Base-by-base conservation (phyloP, 2,888 invertebrate genomes). In the Aromia moschata region DNA sequence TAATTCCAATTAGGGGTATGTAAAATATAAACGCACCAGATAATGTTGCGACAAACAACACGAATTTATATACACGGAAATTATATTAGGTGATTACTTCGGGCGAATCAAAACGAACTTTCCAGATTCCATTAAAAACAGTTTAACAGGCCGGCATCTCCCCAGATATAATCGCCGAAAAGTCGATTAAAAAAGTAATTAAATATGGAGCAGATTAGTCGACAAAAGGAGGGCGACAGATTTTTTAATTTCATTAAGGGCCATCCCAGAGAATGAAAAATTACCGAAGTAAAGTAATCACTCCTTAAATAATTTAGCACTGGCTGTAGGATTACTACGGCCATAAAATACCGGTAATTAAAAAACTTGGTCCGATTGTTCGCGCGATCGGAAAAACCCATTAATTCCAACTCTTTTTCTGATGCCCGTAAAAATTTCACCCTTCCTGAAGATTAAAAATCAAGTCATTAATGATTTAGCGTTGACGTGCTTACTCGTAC, bases 261-360 rank as follows among this genome's bases (percentile, higher is more conserved):
- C 67, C 63, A 67, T 68, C 62, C 61, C 56, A 59, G 45, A 60
- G 73, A 73, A 74, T 75, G 70, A 75, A 75, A 76, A 75, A 73
- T 74, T 68, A 70, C 67, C 63, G 61, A 65, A 59, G 67, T 65
- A 67, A 72, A 68, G 74, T 72, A 71, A 76, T 75, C 74, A 71
- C 68, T 72, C 69, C 71, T 73, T 74, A 71, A 74, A 76, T 75
- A 76, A 74, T 76, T 76, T 69, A 70, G 65, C 56, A 45, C 66
- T 60, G 68, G 74, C 72, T 67, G 70, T 68, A 59, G 60, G 60
- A 69, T 62, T 60, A 60, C 60, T 65, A 62, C 64, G 59, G 69
- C 65, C 62, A 69, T 70, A 70, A 72, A 74, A 65, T 70, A 74
- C 74, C 76, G 75, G 75, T 77, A 77, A 77, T 77, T 76, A 76